Evolutionary conservation across 2,888 invertebrate species (phyloP), one percentile per base, ranked within the genome.

Genomic region (Drosophila sordidula): DNA sequence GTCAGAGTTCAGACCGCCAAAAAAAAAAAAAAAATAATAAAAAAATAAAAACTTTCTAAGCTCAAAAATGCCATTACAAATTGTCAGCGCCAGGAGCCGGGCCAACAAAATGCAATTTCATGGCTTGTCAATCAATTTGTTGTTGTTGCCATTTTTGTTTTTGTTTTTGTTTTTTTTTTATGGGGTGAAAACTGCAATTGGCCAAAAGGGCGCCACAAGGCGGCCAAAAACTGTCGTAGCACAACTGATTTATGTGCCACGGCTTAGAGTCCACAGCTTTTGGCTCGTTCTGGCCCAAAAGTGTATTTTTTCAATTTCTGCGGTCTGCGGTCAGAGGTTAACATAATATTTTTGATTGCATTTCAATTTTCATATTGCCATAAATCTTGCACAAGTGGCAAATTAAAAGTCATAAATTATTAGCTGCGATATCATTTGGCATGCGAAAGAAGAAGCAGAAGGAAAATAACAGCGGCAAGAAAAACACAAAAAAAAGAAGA

Each of bases 341-440:
- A 76, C 79, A 88, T 89, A 88, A 88, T 87, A 86, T 88, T 87
- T 85, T 89, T 70, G 80, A 89, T 87, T 89, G 86, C 75, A 89
- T 86, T 87, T 87, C 86, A 89, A 87, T 87, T 89, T 82, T 75
- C 78, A 70, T 64, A 67, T 64, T 78, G 78, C 71, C 74, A 79
- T 76, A 87, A 87, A 82, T 86, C 82, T 79, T 84, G 70, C 74
- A 69, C 79, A 86, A 89, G 79, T 84, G 80, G 80, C 79, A 89
- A 84, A 88, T 86, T 75, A 89, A 87, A 85, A 90, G 88, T 82
- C 84, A 90, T 90, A 90, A 89, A 90, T 89, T 84, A 81, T 65
- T 64, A 49, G 50, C 61, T 39, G 65, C 70, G 72, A 71, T 75
- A 70, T 70, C 70, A 64, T 75, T 75, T 56, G 66, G 41, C 55